Evolutionary conservation across 2,113 vertebrate genomes (phyloP), one percentile per base, ranked within the genome.

Genomic region (Apodemus speciosus): DNA sequence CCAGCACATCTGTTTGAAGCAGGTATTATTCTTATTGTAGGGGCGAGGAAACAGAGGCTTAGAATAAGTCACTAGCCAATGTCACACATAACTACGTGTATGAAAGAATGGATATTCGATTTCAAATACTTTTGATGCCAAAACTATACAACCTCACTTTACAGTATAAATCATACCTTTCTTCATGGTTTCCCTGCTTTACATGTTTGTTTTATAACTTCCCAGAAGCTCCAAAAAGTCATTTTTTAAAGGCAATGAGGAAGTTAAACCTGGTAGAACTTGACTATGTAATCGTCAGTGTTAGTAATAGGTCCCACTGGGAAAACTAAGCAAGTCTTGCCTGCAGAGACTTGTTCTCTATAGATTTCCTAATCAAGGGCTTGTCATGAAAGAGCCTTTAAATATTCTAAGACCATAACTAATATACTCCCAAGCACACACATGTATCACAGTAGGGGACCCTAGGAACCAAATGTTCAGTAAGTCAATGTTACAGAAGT

Each of bases 21-120:
- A 90, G 89, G 91, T 87, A 94, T 88, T 96, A 91, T 72, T 40
- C 89, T 95, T 40, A 72, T 72, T 94, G 93, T 62, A 77, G 87
- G 89, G 92, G 94, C 3, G 49, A 95, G 95, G 88, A 97, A 95
- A 94, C 89, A 2, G 32, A 92, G 75, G 84, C 76, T 96, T 94
- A 91, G 69, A 46, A 32, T 81, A 87, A 92, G 60, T n/a, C 16
- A 6, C 84, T 35, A 51, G 38, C 58, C 25, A 4, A 68, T 81
- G 84, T 87, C 76, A 68, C 27, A 60, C 25, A 25, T 0, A 40
- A 64, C 56, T 86, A 40, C 35, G 30, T 1, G 14, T 9, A 84
- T 0, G 69, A 53, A 38, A 91, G 89, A 77, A 66, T 0, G 20
- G 84, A 91, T 81, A 91, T 64, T 94, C 94, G 89, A 49, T 75